Conservation (phyloP, 2,888 invertebrate species). For the Acleris sparsana region DNA sequence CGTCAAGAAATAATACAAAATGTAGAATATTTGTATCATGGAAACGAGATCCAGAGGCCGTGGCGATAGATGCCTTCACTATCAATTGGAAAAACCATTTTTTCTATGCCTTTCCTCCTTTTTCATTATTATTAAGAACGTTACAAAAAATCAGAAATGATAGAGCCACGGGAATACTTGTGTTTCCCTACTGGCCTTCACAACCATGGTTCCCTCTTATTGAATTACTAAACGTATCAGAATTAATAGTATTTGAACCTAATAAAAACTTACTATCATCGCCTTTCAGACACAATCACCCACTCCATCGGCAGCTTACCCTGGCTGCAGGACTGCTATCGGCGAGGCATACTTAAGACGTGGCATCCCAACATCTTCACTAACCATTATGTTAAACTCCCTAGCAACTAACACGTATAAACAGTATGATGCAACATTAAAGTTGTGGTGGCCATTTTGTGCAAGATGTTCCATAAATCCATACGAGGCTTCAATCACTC, state of each 20-base stretch:
- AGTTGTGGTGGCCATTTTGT: conserved; percentile 16
- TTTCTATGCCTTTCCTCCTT: conserved; percentile 37
- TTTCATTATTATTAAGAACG: conserved; percentile 25
- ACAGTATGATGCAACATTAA: no score
- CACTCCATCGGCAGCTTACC: conserved; percentile 11
- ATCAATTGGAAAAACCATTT: conserved; percentile 16
- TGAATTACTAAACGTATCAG: neutral
- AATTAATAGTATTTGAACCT: conserved; percentile 8
- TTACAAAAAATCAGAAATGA: no score
- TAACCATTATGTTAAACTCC: no score
- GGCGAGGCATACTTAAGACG: no score
- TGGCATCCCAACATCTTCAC: no score
- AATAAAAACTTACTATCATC: conserved; percentile 14
- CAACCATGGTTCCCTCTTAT: conserved; percentile 28
- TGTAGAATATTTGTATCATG: conserved; percentile 19
- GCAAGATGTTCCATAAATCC: neutral
- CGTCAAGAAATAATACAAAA: conserved; percentile 25
- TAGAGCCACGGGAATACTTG: conserved; percentile 29
- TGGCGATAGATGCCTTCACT: conserved; percentile 33
- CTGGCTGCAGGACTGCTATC: conserved; percentile 10
- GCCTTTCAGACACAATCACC: conserved; percentile 10
- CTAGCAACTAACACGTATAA: no score
- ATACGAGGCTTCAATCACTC: neutral
- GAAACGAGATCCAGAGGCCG: conserved; percentile 16
- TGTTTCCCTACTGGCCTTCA: conserved; percentile 33